These are phyloP conservation scores for Microplitis deprimator DNA, from an alignment of 2,888 invertebrate species.

Conservation along the genomic window DNA sequence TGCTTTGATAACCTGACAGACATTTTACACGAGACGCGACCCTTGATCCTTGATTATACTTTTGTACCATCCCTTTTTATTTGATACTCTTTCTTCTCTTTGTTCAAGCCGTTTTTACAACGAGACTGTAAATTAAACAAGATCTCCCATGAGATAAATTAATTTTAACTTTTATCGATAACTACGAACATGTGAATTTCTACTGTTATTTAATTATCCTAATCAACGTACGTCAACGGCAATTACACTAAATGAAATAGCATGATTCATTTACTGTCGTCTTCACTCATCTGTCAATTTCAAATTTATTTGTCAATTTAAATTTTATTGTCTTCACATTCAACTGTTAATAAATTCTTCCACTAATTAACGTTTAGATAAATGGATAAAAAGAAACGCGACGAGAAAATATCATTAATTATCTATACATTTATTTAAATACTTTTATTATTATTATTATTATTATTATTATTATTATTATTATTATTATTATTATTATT, in stretches of 20 bases:
- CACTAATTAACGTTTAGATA: not conserved
- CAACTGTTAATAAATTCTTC: not conserved
- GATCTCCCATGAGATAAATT: conserved; percentile 18
- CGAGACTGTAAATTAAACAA: not conserved
- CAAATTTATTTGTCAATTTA: not conserved
- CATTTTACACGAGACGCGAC: conserved; percentile 22
- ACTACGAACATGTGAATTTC: conserved; percentile 15
- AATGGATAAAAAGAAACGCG: too few species aligned
- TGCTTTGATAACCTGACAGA: conserved; percentile 6
- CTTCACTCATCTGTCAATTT: conserved; percentile 20
- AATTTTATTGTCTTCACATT: not conserved
- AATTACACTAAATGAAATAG: conserved; percentile 26
- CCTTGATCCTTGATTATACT: conserved; percentile 19
- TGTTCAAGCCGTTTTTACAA: not conserved
- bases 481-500: too few species aligned
- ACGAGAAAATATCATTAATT: too few species aligned
- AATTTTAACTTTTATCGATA: conserved; percentile 28
- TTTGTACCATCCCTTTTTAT: conserved; percentile 4
- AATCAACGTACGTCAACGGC: conserved; percentile 32
- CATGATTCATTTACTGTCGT: conserved; percentile 10
- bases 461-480: too few species aligned
- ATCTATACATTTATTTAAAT: too few species aligned
- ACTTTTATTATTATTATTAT: too few species aligned
- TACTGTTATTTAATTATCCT: conserved; percentile 24
- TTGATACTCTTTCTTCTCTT: not conserved